These are phyloP conservation scores for Turdus rufiventris DNA, from an alignment of 2,113 vertebrate genomes.

Conservation along the genomic window DNA sequence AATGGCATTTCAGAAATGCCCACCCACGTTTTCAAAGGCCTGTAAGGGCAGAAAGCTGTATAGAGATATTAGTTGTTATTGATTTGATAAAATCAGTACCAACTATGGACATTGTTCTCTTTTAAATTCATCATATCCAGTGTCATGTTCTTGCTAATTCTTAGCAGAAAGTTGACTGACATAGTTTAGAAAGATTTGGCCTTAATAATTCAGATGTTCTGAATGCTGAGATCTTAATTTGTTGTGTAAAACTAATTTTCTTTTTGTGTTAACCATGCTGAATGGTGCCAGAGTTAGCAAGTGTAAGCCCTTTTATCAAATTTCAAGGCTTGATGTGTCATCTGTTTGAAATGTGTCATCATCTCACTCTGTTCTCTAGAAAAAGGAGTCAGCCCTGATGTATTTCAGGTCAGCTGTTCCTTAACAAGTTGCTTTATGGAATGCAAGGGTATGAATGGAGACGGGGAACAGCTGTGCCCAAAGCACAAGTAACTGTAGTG, in stretches of 20 bases:
- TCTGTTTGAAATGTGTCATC: neutral
- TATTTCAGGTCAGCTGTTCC: neutral
- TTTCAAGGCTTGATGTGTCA: neutral
- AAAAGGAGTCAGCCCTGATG: neutral
- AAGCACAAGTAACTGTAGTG: neutral
- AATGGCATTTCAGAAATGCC: neutral
- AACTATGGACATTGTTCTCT: neutral
- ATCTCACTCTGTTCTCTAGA: neutral
- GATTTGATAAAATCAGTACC: neutral
- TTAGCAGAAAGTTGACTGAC: neutral
- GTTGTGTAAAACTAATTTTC: neutral
- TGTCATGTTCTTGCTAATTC: neutral
- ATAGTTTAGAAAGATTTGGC: neutral
- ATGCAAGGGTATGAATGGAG: neutral
- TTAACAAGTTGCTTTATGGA: neutral
- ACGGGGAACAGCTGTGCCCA: neutral
- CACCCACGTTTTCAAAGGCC: neutral
- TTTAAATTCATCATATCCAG: neutral
- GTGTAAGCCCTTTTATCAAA: neutral
- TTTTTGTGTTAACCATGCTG: neutral
- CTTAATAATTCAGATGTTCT: neutral
- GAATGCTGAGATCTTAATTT: neutral
- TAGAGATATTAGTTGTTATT: neutral
- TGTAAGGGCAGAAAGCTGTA: neutral
- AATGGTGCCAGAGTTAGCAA: neutral